Conservation (phyloP, 2,888 invertebrate species). For the Acrobasis consociella region DNA sequence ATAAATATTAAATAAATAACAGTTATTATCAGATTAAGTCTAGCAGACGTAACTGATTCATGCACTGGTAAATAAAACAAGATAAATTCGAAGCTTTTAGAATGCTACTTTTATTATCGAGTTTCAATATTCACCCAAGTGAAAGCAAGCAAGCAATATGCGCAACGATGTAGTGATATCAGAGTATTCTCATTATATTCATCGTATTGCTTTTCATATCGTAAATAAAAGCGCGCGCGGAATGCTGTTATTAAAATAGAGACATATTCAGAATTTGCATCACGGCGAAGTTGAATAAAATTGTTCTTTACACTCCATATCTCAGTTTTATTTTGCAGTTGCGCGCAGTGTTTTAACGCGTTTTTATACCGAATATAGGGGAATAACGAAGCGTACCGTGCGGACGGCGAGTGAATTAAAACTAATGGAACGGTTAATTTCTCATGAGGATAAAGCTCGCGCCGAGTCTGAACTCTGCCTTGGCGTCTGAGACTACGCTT, state of each 20-base stretch:
- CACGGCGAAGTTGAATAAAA: constrained; percentile 33
- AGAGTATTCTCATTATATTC: constrained; percentile 3
- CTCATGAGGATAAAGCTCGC: constrained; percentile 76
- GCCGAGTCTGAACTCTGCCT: constrained; percentile 21
- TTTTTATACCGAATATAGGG: constrained; percentile 70
- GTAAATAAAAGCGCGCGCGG: constrained; percentile 11
- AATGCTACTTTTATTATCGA: constrained; percentile 1
- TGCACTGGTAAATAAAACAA: not conserved
- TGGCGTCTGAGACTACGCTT: constrained; percentile 7
- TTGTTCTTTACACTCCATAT: constrained; percentile 50
- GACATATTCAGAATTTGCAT: constrained; percentile 29
- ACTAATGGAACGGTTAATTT: constrained; percentile 82
- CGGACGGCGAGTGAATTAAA: constrained; percentile 77
- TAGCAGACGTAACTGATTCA: too few relatives aligned
- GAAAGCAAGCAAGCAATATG: constrained; percentile 13
- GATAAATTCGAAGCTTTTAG: not conserved
- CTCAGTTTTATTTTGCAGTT: constrained; percentile 58
- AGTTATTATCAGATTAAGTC: too few relatives aligned
- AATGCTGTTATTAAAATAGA: constrained; percentile 18
- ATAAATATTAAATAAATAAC: too few relatives aligned
- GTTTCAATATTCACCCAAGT: constrained; percentile 21
- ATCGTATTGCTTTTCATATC: constrained; percentile 16
- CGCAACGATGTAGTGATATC: constrained; percentile 9
- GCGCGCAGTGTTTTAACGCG: constrained; percentile 59
- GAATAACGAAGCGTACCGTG: constrained; percentile 68